Conservation (phyloP, 2,888 invertebrate species). For the Torymus tubicola region DNA sequence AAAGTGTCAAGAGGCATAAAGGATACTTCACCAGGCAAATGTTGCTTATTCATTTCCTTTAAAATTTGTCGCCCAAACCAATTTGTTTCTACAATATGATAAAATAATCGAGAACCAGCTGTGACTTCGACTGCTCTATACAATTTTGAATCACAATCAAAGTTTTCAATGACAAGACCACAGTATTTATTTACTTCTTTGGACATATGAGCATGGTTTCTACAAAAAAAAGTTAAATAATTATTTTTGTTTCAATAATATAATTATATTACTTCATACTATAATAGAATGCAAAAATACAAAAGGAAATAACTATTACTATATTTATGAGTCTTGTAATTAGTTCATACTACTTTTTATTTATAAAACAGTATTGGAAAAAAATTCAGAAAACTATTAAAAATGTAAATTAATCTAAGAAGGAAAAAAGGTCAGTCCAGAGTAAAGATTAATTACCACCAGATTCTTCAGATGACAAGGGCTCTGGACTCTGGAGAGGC, state of each 20-base stretch:
- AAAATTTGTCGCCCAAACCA: slow-evolving; percentile 97
- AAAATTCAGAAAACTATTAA: too few relatives aligned
- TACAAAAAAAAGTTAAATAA: slow-evolving; percentile 46
- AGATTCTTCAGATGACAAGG: too few relatives aligned
- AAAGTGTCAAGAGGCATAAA: slow-evolving; percentile 98
- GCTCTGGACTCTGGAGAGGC: too few relatives aligned
- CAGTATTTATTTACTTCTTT: slow-evolving; percentile 81
- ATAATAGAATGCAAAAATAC: too few relatives aligned
- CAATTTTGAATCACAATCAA: slow-evolving; percentile 94
- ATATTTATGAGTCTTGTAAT: too few relatives aligned
- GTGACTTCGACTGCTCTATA: slow-evolving; percentile 98
- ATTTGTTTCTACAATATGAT: slow-evolving; percentile 98
- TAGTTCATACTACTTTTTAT: too few relatives aligned
- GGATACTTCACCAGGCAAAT: slow-evolving; percentile 97
- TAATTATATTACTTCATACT: neutral
- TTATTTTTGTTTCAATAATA: neutral
- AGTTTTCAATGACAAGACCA: slow-evolving; percentile 90
- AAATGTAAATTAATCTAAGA: too few relatives aligned
- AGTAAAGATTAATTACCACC: too few relatives aligned
- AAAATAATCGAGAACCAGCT: slow-evolving; percentile 92
- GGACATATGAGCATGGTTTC: slow-evolving; percentile 70
- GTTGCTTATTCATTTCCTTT: slow-evolving; percentile 97
- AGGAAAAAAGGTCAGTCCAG: too few relatives aligned
- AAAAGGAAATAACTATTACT: too few relatives aligned
- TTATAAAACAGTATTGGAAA: too few relatives aligned